Conservation (phyloP, 1,140 invertebrate genomes). For the Aphelenchoides fujianensis region DNA sequence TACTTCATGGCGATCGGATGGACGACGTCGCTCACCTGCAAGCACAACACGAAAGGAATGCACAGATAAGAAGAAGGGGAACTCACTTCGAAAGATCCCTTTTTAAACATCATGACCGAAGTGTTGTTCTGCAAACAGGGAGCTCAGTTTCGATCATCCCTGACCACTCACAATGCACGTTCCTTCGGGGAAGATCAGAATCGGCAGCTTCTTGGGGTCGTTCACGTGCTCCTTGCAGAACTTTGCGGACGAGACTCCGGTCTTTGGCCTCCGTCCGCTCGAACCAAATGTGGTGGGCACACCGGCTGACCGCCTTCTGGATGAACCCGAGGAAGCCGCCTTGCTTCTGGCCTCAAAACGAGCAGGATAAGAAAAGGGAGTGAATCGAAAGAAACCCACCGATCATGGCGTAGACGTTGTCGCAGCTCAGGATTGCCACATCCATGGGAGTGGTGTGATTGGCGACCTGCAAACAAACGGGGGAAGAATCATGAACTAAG, state of each 20-base stretch:
- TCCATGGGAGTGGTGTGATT: conserved; percentile 99
- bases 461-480: conserved; percentile 70
- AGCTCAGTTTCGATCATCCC: neutral
- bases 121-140: no score
- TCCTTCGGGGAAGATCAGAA: conserved; percentile 96
- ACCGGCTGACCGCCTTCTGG: conserved; percentile 83
- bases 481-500: neutral
- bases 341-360: conserved; percentile 90
- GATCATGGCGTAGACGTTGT: no score
- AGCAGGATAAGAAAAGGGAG: conserved; percentile 28
- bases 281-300: conserved; percentile 97
- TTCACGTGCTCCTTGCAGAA: conserved; percentile 78
- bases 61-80: conserved; percentile 25
- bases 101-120: conserved; percentile 99
- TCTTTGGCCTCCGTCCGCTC: conserved; percentile 94
- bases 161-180: conserved; percentile 78
- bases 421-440: no score
- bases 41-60: conserved; percentile 52
- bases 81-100: conserved; percentile 88
- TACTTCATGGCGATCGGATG: conserved; percentile 72
- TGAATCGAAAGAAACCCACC: conserved; percentile 96
- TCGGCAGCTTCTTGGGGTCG: conserved; percentile 86
- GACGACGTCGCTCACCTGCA: conserved; percentile 53
- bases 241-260: conserved; percentile 77
- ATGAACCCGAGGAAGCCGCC: conserved; percentile 87